Evolutionary conservation across 2,888 invertebrate genomes (phyloP).

Genomic region (Andrena trimmerana): DNA sequence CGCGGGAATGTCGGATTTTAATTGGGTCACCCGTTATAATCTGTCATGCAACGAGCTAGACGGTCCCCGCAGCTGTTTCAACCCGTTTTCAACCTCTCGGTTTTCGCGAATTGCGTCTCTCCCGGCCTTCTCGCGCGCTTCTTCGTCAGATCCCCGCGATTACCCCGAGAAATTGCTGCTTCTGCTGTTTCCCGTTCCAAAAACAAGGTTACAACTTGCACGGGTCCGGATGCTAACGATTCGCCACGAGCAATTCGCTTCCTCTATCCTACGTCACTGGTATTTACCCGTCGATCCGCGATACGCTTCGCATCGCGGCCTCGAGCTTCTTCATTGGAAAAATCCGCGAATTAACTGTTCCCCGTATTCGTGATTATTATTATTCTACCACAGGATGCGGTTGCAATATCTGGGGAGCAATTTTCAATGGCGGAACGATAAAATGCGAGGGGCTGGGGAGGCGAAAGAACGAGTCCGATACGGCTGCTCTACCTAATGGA

Average conservation of each 20-base stretch:
- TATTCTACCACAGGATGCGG: conserved; percentile 10
- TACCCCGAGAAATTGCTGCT: conserved; percentile 58
- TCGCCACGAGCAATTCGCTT: conserved; percentile 2
- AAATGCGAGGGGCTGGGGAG: background rate
- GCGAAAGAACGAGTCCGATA: background rate
- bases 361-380: conserved; percentile 1
- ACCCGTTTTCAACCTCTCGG: conserved; percentile 59
- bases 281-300: background rate
- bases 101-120: conserved; percentile 54
- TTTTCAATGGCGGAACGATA: conserved; percentile 16
- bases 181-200: conserved; percentile 49
- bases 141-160: conserved; percentile 48
- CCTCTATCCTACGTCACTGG: background rate
- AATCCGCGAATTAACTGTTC: conserved; percentile 17
- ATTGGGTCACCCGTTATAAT: conserved; percentile 81
- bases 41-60: conserved; percentile 76
- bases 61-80: conserved; percentile 73
- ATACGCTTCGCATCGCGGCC: background rate
- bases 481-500: background rate
- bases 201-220: conserved; percentile 42
- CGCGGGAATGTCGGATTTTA: conserved; percentile 71
- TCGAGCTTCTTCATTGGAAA: conserved; percentile 6
- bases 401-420: conserved; percentile 25
- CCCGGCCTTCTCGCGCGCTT: conserved; percentile 40
- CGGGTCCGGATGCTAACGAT: background rate